phyloP scores from a whole-genome alignment of 2,797 vertebrate species.

The Argyrosomus regius region DNA sequence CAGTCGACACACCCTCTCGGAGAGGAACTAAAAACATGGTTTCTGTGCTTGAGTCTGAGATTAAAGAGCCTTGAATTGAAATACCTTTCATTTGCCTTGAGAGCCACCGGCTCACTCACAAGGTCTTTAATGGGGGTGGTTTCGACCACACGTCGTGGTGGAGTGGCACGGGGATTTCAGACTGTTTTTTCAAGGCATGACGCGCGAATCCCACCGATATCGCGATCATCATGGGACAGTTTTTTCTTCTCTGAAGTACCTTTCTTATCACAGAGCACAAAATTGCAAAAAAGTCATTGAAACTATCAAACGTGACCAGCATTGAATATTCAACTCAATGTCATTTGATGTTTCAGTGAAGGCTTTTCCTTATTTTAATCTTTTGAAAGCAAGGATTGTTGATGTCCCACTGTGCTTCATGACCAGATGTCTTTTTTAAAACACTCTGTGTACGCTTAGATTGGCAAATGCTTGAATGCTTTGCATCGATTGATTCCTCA shows the following conservation, averaged over 20 bases:
- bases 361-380: constrained; percentile 77
- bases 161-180: constrained; percentile 84
- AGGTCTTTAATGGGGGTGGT: constrained; percentile 84
- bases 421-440: constrained; percentile 83
- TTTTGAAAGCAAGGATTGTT: constrained; percentile 76
- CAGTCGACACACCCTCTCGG: constrained; percentile 67
- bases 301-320: constrained; percentile 81
- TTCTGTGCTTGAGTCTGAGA: constrained; percentile 78
- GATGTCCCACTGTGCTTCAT: constrained; percentile 75
- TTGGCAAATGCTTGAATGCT: constrained; percentile 83
- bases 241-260: constrained; percentile 78
- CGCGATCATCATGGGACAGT: constrained; percentile 82
- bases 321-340: constrained; percentile 80
- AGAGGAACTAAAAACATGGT: constrained; percentile 75
- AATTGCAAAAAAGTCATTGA: constrained; percentile 76
- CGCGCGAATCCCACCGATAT: constrained; percentile 87
- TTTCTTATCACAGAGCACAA: constrained; percentile 86
- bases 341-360: constrained; percentile 86
- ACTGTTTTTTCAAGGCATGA: constrained; percentile 88
- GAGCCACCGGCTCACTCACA: constrained; percentile 84
- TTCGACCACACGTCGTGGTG: constrained; percentile 78
- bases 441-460: constrained; percentile 81
- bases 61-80: constrained; percentile 77
- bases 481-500: constrained; percentile 79
- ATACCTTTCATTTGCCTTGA: constrained; percentile 76